Base-by-base conservation (phyloP, 2,113 vertebrate genomes). In the Nanorana parkeri region DNA sequence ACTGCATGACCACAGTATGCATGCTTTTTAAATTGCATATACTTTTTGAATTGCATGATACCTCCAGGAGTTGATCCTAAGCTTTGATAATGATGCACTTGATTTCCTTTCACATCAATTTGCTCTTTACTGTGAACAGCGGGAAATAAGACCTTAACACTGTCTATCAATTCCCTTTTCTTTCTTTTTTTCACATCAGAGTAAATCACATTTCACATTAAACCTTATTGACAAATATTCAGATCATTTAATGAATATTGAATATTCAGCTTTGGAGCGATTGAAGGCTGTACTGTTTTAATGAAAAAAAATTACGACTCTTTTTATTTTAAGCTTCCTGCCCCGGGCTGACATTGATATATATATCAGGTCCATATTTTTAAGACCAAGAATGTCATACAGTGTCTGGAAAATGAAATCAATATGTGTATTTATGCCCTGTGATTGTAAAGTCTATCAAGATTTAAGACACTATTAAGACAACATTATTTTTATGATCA, bases 401-500 rank as follows among this genome's bases (percentile, higher is more conserved):
- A 81, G 69, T 24, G 47, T 74, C 26, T 74, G 79, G 80, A 75
- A 81, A 81, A 55, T 73, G 68, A 81, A 82, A 82, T 82, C 80
- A 55, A 82, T 82, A 82, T 24, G 28, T 75, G 80, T 75, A 75
- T 82, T 82, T 82, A 82, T 82, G 80, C 58, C 51, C 61, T 74
- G 64, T 75, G 80, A 75, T 82, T 82, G 63, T 82, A 82, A 82
- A 82, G 80, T 67, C 71, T 75, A 41, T 82, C 61, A 65, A 82
- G 80, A 82, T 82, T 82, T 82, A 82, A 82, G 68, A 65, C 68
- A 73, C 79, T 81, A 81, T 81, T 81, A 81, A 82, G 71, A 60
- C 63, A 83, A 67, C 71, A 76, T 83, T 68, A 83, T 75, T 83
- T 83, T 83, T 76, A 83, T 83, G 65, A 83, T 76, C 52, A 36